Evolutionary conservation across 2,797 vertebrate genomes (phyloP), one percentile per base, ranked within the genome.

Genomic region (Sebastes paucispinis): DNA sequence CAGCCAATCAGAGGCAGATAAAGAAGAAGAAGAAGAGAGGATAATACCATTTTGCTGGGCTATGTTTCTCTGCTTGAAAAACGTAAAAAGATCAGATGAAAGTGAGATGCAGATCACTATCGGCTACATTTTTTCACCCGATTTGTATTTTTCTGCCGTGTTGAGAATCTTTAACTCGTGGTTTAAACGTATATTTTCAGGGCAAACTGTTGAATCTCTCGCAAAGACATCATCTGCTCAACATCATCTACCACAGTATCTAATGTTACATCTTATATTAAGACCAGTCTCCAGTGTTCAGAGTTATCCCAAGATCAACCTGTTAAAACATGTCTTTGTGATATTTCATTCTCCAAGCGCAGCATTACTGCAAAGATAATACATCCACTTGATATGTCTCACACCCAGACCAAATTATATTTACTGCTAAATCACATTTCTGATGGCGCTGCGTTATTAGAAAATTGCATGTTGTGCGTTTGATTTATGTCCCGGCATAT

Each of bases 341-440:
- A 93, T 87, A 89, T 93, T 90, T 93, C 85, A 92, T 92, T 89
- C 86, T 80, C 73, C 81, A 83, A 89, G 87, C 87, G 32, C 77
- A 84, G 79, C 88, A 82, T 89, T 77, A 90, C 89, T 86, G 84
- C 88, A 89, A 89, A 85, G 92, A 94, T 93, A 91, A 94, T 92
- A 91, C 91, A 93, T 94, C 90, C 90, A 93, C 93, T 94, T 87
- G 91, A 92, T 91, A 86, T 75, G 87, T 90, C 90, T 91, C 89
- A 88, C 90, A 92, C 88, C 89, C 79, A 84, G 87, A 89, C 89
- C 82, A 93, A 95, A 95, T 94, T 92, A 93, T 94, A 95, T 94
- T 92, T 94, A 93, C 91, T 90, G 92, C 92, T 94, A 93, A 95
- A 94, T 94, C 95, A 91, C 93, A 94, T 95, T 95, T 94, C 93